A percentile compares a stretch with the other conserved stretches of the same genome.
phyloP scores from a whole-genome alignment of 30 jellyfish, hydroid and myxozoan species.

The Pseudorhiza aurosa region DNA sequence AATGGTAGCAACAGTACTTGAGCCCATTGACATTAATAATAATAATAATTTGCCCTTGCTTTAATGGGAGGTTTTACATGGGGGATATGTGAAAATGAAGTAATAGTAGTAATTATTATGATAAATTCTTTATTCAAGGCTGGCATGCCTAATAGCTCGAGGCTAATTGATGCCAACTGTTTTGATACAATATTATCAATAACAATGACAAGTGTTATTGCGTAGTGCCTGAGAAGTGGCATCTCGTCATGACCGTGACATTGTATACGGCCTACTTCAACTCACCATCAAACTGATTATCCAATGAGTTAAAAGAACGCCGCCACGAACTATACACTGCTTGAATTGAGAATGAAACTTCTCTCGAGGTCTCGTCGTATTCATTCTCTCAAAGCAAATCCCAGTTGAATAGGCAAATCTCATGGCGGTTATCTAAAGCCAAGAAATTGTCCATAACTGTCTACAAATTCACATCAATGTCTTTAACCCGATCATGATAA shows the following conservation, averaged over 20 bases:
- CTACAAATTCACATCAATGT: slow-evolving; percentile 31
- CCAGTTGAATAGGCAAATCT: slow-evolving; percentile 11
- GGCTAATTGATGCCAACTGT: no score
- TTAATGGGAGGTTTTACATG: no score
- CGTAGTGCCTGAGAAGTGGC: neutral
- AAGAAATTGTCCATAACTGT: slow-evolving; percentile 23
- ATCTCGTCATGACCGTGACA: slow-evolving; percentile 1
- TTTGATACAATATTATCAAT: no score
- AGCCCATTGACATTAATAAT: no score
- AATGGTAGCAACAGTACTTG: no score
- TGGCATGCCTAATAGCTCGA: no score
- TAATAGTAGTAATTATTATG: no score
- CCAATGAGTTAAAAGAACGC: neutral
- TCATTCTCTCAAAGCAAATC: neutral
- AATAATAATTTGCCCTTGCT: no score
- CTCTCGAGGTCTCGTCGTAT: neutral
- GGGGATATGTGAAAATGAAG: no score
- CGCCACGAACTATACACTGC: neutral
- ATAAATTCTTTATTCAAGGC: no score
- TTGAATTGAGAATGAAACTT: slow-evolving; percentile 6
- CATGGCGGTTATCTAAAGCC: slow-evolving; percentile 19
- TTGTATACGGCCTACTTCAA: neutral
- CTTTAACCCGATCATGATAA: slow-evolving; percentile 20
- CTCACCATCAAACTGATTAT: neutral
- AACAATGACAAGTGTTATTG: neutral